Base-by-base conservation (phyloP, 1,140 invertebrate species). In the Plodia interpunctella region DNA sequence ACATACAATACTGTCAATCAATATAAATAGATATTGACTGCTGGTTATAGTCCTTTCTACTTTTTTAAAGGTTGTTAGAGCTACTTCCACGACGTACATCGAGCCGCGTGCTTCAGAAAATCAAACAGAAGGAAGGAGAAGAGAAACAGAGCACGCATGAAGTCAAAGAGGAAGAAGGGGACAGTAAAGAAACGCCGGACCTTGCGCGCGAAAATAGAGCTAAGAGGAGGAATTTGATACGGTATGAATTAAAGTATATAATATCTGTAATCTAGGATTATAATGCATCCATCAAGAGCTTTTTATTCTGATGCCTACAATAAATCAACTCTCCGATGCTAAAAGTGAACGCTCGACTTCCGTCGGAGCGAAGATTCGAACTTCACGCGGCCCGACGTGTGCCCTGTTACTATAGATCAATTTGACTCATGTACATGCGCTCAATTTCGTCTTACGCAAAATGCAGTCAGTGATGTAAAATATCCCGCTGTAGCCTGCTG, bases 11-110 rank as follows among this genome's bases (percentile, higher is more conserved):
- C 21, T 2, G 30, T 32, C 30, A 32, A 32, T 5, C 30, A 32
- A 11, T 32, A 5, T 32, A 32, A 32, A 32, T 32, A 8, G 17
- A 13, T 25, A 20, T 25, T 10, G 21, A 53, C 13, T 53, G 51
- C 19, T 19, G 13, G 19, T 25, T 21, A 53, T 32, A 8, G 25
- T 54, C 30, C 19, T n/a, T 49, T 35, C 21, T 25, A 21, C 19
- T 62, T 5, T 52, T 15, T 74, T 75, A 55, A 71, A 90, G 88
- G 71, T 87, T 93, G 74, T 73, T 92, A 63, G 92, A 93, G 66
- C 78, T 89, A 64, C 89, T 90, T 35, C 92, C 92, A 2, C 85
- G 91, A 28, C 86, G 92, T 35, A 91, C 90, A 5, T 93, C 92
- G 0, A 90, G 88, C 60, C 80, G 92, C 20, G 88, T 93, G 38